phyloP scores from a whole-genome alignment of 2,797 vertebrate species.

The Syngnathus rostellatus region DNA sequence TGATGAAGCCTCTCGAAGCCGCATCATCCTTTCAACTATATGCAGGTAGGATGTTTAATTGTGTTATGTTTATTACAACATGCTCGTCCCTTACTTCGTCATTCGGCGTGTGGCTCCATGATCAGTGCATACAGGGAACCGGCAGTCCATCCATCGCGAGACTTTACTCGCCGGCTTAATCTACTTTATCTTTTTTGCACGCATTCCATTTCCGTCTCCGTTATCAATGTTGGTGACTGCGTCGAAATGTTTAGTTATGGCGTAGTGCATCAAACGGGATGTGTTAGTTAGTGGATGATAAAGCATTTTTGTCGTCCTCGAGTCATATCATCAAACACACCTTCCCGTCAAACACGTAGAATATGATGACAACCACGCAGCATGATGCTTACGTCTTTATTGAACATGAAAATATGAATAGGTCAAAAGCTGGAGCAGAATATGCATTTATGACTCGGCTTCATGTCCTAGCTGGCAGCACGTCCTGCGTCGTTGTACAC shows the following conservation, averaged over 20 bases:
- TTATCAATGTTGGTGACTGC: not conserved
- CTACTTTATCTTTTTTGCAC: not conserved
- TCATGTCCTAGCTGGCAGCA: not conserved
- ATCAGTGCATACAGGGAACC: not conserved
- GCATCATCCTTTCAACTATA: slow-evolving; percentile 74
- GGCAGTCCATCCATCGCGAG: not conserved
- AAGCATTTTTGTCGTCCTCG: not conserved
- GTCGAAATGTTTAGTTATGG: not conserved
- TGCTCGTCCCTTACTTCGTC: not conserved
- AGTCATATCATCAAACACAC: no score
- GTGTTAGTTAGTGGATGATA: not conserved
- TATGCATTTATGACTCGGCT: not conserved
- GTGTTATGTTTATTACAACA: not conserved
- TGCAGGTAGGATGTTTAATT: slow-evolving; percentile 71
- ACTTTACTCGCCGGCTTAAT: not conserved
- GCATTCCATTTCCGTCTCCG: not conserved
- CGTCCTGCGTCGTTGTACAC: not conserved
- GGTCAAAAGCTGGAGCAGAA: not conserved
- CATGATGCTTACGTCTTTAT: not conserved
- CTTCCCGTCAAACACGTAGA: not conserved
- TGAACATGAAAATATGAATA: not conserved
- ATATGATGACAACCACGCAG: not conserved
- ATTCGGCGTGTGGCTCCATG: not conserved
- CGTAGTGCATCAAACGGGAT: not conserved
- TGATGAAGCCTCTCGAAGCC: slow-evolving; percentile 20